These are phyloP conservation scores for Lasioglossum zephyrum DNA, from an alignment of 2,888 invertebrate species.

Conservation along the genomic window DNA sequence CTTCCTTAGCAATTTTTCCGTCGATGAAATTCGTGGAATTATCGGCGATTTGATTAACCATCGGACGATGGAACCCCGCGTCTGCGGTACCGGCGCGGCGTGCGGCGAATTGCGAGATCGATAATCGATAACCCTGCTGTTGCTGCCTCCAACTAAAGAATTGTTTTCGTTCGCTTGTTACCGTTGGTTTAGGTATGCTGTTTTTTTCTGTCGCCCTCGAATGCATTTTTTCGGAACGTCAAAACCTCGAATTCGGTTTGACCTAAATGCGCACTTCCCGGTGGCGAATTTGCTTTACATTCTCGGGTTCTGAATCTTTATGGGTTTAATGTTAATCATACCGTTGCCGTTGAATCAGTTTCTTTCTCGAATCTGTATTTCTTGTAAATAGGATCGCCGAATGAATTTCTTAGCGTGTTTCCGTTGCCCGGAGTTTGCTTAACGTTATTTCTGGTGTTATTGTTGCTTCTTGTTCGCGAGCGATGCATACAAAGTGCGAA, in stretches of 20 bases:
- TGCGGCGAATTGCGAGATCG: background rate
- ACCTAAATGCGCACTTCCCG: background rate
- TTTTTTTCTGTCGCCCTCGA: background rate
- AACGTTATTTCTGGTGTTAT: background rate
- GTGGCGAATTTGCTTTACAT: background rate
- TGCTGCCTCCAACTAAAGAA: background rate
- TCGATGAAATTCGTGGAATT: slow-evolving; percentile 8
- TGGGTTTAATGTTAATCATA: background rate
- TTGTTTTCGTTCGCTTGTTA: background rate
- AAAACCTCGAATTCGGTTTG: background rate
- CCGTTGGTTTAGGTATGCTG: background rate
- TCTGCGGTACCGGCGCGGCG: background rate
- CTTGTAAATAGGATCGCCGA: background rate
- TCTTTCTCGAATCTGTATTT: background rate
- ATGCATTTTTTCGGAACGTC: background rate
- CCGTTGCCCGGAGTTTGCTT: background rate
- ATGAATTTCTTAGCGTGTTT: background rate
- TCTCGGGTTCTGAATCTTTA: background rate
- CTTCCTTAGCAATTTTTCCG: slow-evolving; percentile 6
- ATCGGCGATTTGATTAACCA: slow-evolving; percentile 7
- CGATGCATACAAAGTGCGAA: slow-evolving; percentile 4
- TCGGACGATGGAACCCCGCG: background rate
- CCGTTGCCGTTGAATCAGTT: background rate
- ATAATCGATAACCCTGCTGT: background rate
- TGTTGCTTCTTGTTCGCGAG: background rate